A percentile compares a stretch with the other conserved stretches of the same genome.
phyloP scores from a whole-genome alignment of 2,113 vertebrate species.

The Orycteropus afer region DNA sequence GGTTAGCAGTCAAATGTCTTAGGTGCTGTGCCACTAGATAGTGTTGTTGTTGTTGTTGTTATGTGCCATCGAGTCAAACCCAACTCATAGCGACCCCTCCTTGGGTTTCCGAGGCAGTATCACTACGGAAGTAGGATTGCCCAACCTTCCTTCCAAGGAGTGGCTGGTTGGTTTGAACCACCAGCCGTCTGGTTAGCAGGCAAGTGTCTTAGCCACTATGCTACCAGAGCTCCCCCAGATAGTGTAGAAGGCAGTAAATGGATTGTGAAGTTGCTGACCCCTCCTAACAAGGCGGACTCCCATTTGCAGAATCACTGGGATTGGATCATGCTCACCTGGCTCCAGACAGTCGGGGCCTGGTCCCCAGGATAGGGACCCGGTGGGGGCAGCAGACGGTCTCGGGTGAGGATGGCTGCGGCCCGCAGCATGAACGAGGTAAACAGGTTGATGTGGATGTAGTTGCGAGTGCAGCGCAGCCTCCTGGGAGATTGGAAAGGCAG shows the following conservation, averaged over 20 bases:
- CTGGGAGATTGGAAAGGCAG: constrained; percentile 56
- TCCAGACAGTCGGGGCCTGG: constrained; percentile 48
- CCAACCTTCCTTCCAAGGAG: too few species aligned
- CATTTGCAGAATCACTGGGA: neutral
- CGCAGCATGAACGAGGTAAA: constrained; percentile 84
- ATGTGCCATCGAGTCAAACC: too few species aligned
- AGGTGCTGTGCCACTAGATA: too few species aligned
- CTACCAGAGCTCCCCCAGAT: too few species aligned
- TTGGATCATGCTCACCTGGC: constrained; percentile 67
- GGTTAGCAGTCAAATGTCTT: too few species aligned
- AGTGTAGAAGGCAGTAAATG: neutral
- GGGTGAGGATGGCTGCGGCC: constrained; percentile 80
- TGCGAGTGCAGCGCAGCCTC: constrained; percentile 83
- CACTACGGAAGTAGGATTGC: too few species aligned
- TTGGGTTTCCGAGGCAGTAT: too few species aligned
- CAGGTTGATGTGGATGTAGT: constrained; percentile 86
- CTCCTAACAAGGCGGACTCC: neutral
- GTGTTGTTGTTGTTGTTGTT: too few species aligned
- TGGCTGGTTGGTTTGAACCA: too few species aligned
- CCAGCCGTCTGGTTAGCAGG: too few species aligned
- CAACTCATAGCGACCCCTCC: too few species aligned
- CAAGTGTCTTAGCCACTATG: too few species aligned
- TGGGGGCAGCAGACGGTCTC: constrained; percentile 77
- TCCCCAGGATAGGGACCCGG: constrained; percentile 71
- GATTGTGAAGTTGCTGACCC: neutral